These are phyloP conservation scores for Geotria australis DNA, from an alignment of 2,797 vertebrate species.

Conservation along the genomic window DNA sequence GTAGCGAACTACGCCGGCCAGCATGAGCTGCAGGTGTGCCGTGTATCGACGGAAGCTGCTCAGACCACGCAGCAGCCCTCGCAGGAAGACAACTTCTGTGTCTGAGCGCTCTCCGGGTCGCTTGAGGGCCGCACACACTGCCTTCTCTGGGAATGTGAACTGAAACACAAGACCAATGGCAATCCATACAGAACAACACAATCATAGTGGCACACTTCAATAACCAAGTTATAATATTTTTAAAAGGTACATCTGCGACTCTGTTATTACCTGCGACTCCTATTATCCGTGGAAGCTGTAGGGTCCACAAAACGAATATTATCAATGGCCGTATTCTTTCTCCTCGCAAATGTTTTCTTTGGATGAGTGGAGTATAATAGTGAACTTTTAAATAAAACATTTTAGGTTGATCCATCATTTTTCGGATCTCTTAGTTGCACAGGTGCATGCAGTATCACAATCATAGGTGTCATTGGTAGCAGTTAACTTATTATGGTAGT, in stretches of 20 bases:
- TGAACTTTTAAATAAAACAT: too few relatives aligned
- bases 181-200: background rate
- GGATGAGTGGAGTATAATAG: too few relatives aligned
- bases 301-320: background rate
- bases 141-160: slow-evolving; percentile 4
- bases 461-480: background rate
- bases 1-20: slow-evolving; percentile 4
- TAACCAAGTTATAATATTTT: background rate
- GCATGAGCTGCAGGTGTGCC: slow-evolving; percentile 4
- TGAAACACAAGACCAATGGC: background rate
- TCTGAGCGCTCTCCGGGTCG: slow-evolving; percentile 1
- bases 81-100: slow-evolving; percentile 2
- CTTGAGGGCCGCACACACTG: slow-evolving; percentile 1
- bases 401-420: too few relatives aligned
- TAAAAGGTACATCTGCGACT: background rate
- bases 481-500: too few relatives aligned
- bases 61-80: slow-evolving; percentile 4
- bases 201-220: background rate
- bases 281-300: too few relatives aligned
- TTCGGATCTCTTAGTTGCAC: too few relatives aligned
- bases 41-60: slow-evolving; percentile 4
- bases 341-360: too few relatives aligned
- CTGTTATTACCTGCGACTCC: background rate
- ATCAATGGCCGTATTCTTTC: background rate
- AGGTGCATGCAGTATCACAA: too few relatives aligned